Conservation (phyloP, 1,140 invertebrate species). For the Idris sp. region DNA sequence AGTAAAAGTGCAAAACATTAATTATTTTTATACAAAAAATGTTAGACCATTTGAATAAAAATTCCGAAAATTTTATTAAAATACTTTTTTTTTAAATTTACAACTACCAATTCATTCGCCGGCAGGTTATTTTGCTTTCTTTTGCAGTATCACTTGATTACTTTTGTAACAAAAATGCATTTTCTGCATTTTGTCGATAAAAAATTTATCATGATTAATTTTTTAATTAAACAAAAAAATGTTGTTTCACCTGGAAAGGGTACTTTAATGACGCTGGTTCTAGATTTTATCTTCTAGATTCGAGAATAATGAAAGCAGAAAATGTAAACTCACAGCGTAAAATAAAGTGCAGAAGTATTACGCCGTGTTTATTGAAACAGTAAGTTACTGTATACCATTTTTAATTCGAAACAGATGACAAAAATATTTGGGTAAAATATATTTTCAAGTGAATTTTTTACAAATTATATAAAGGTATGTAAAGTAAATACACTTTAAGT, state of each 20-base stretch:
- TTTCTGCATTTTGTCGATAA: not conserved
- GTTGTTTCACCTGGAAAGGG: constrained; percentile 4
- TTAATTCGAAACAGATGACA: constrained; percentile 7
- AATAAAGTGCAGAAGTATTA: constrained; percentile 24
- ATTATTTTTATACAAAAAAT: too few relatives aligned
- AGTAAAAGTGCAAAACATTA: too few relatives aligned
- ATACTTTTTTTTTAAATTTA: too few relatives aligned
- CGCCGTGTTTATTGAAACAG: constrained; percentile 27
- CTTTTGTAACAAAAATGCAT: not conserved
- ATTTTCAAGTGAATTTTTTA: constrained; percentile 4
- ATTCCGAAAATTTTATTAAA: too few relatives aligned
- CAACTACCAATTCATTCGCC: too few relatives aligned
- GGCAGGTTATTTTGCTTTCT: too few relatives aligned
- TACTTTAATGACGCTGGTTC: constrained; percentile 11
- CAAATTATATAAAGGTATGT: too few relatives aligned
- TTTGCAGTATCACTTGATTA: too few relatives aligned
- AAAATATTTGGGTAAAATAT: constrained; percentile 7
- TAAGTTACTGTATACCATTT: constrained; percentile 25
- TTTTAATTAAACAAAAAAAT: constrained; percentile 10
- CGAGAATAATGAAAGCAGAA: constrained; percentile 25
- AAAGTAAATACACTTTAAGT: constrained; percentile 5
- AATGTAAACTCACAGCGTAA: constrained; percentile 18
- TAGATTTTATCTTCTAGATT: constrained; percentile 13
- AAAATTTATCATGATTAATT: not conserved
- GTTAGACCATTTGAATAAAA: too few relatives aligned